Percentiles rank a stretch among this genome's conserved stretches.
Evolutionary conservation across 2,113 vertebrate species (phyloP).

Genomic region (Brachirus orientalis): DNA sequence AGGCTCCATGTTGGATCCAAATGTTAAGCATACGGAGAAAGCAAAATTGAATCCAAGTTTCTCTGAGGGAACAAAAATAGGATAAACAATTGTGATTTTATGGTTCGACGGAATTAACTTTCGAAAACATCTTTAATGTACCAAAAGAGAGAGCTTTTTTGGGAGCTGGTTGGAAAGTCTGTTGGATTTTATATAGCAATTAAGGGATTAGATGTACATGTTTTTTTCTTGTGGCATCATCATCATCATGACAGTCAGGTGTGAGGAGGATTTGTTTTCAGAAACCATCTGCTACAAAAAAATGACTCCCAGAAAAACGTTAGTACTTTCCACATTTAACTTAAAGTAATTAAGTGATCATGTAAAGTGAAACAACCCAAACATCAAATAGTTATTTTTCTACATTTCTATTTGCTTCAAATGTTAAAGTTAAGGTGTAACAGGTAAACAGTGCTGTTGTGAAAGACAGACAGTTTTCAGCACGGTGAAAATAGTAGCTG

Average conservation of each 20-base stretch:
- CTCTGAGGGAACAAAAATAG: slow-evolving; percentile 23
- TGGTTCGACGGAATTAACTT: background rate
- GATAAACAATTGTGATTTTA: slow-evolving; percentile 19
- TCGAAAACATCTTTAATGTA: background rate
- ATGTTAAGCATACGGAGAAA: slow-evolving; percentile 60
- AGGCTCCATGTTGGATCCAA: slow-evolving; percentile 53
- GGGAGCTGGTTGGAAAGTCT: background rate
- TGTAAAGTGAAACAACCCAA: background rate
- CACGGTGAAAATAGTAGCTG: no score
- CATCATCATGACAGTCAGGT: background rate
- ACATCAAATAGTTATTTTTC: no score
- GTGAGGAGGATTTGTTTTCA: background rate
- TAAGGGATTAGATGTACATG: background rate
- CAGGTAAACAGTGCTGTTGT: background rate
- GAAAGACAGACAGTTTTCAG: no score
- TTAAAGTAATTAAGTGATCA: background rate
- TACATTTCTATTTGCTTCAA: no score
- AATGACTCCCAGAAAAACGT: background rate
- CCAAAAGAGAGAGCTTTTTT: background rate
- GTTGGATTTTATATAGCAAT: background rate
- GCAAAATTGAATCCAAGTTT: slow-evolving; percentile 39
- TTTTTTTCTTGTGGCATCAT: background rate
- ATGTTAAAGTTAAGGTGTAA: no score
- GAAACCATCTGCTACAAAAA: background rate
- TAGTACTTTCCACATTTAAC: background rate